Evolutionary conservation across 2,888 invertebrate species (phyloP).

Genomic region (Rhogogaster chlorosoma): DNA sequence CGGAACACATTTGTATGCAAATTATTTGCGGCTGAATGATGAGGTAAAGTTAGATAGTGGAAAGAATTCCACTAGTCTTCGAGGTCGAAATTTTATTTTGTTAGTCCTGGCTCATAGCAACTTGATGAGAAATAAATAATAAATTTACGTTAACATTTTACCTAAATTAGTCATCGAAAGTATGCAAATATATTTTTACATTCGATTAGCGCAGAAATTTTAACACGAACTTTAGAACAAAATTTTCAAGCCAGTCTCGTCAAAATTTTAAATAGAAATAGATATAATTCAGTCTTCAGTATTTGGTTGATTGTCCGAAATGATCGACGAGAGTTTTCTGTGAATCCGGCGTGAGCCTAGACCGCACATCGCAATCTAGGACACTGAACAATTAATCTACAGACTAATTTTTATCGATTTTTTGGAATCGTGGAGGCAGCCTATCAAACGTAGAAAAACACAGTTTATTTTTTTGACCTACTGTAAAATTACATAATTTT

Average conservation of each 20-base stretch:
- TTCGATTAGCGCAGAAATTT: not conserved
- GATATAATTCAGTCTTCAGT: too few relatives aligned
- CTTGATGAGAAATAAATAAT: not conserved
- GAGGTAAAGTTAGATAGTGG: not conserved
- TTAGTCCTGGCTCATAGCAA: not conserved
- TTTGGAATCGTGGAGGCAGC: too few relatives aligned
- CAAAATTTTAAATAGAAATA: too few relatives aligned
- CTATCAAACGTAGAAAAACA: too few relatives aligned
- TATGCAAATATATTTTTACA: not conserved
- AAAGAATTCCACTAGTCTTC: not conserved
- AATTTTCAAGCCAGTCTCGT: not conserved
- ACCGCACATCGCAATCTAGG: too few relatives aligned
- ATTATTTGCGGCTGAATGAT: not conserved
- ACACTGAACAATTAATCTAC: too few relatives aligned
- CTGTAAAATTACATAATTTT: too few relatives aligned
- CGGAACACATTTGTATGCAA: constrained; percentile 19
- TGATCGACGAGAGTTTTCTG: too few relatives aligned
- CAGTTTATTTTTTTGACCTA: too few relatives aligned
- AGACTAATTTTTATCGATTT: too few relatives aligned
- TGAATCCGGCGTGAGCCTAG: too few relatives aligned
- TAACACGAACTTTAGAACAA: not conserved
- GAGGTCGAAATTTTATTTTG: constrained; percentile 1
- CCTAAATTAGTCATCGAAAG: not conserved
- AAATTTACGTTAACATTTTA: not conserved
- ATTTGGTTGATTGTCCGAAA: too few relatives aligned